Evolutionary conservation across 2,797 vertebrate species (phyloP), one percentile per base, ranked within the genome.

Genomic region (Rhinella marina): DNA sequence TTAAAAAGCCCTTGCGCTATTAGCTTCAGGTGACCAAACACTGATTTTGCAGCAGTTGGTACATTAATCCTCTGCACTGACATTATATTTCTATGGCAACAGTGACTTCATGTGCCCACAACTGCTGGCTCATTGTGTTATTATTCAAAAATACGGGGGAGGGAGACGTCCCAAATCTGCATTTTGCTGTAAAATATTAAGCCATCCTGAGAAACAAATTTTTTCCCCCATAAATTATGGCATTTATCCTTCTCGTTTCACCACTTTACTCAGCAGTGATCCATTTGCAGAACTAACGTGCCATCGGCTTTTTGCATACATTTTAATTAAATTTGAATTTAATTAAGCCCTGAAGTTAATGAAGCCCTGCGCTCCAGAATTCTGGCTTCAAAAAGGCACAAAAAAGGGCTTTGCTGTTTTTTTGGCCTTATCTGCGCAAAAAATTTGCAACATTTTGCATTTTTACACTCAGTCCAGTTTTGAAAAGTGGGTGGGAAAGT

Each of bases 21-120:
- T 32, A 61, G 21, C 59, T 48, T 81, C 32, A 81, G 23, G 61
- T 64, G 54, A 81, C 7, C 12, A 61, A 62, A 64, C 32, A 62
- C 19, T 0, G 21, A 48, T 81, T 56, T 48, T 81, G 79, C 52
- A 17, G 54, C 56, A 59, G 23, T 32, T 61, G 25, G 77, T n/a
- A 80, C 77, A 62, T 81, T 81, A 17, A 61, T 61, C 78, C 10
- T 32, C 77, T 12, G 57, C 19, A 61, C 56, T 17, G 56, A 80
- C 29, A 59, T 57, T 57, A 7, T 25, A 80, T 80, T 61, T 56
- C 78, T 64, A 81, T 81, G 23, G 32, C 79, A 64, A 81, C 79
- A 64, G 59, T 41, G 41, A 50, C 61, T 25, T 77, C 23, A 64
- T n/a, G 41, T 66, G 61, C 41, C 57, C 32, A 66, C 32, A 25